Conservation (phyloP, 2,888 invertebrate genomes). For the Chymomyza fuscimana region DNA sequence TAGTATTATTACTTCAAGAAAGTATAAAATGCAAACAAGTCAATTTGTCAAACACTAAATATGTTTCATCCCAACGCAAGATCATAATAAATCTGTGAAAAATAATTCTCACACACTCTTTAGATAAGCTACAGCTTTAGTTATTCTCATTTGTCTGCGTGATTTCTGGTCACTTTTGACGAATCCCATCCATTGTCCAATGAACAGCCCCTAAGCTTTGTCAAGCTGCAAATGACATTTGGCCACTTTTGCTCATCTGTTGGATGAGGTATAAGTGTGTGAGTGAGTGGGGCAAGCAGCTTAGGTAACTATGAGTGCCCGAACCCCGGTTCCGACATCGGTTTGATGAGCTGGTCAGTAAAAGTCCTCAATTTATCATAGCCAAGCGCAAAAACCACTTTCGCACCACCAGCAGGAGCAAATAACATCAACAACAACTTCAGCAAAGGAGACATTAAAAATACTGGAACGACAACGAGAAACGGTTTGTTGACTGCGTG, state of each 20-base stretch:
- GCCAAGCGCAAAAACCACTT: constrained; percentile 75
- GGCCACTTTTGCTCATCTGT: constrained; percentile 52
- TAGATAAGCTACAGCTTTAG: not conserved
- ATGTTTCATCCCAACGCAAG: not conserved
- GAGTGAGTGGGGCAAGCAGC: constrained; percentile 1
- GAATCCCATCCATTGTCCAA: not conserved
- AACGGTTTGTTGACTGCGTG: constrained; percentile 65
- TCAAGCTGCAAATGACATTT: constrained; percentile 72
- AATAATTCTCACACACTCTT: not conserved
- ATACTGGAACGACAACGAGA: constrained; percentile 35
- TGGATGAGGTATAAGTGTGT: not conserved
- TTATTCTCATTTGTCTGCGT: not conserved
- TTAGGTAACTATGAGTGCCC: not conserved
- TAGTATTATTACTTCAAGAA: no score
- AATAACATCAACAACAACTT: not conserved
- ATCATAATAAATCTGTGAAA: not conserved
- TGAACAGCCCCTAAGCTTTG: constrained; percentile 17
- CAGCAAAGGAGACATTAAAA: constrained; percentile 16
- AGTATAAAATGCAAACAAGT: no score
- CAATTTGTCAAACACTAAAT: no score
- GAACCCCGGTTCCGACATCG: not conserved
- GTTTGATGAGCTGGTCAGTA: constrained; percentile 14
- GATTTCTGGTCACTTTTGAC: not conserved
- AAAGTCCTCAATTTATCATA: constrained; percentile 69
- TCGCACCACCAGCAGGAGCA: constrained; percentile 27